Evolutionary conservation across 2,888 invertebrate species (phyloP), one percentile per base, ranked within the genome.

Genomic region (Catocala fraxini): DNA sequence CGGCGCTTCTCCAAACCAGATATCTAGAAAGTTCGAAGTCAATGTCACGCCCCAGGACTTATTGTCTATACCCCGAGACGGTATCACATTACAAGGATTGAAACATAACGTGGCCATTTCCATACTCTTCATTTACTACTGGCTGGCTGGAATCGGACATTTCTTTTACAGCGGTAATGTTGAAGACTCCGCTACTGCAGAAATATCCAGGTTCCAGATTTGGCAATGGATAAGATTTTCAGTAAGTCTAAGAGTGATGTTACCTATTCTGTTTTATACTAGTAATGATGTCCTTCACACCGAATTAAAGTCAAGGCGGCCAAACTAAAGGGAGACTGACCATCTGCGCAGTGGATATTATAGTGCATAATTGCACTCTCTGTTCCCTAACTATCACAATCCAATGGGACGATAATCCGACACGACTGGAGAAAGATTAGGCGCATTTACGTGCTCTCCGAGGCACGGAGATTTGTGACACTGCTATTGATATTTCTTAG

Each of bases 171-270:
- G 94, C 66, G 96, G 95, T 10, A 93, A 95, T 33, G 95, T 97
- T 34, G 97, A 97, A 82, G 97, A 97, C 82, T 96, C 96, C 0
- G 97, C 97, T 5, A 97, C 97, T 0, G 97, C 97, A 1, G 97
- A 97, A 86, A 97, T 97, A 80, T 96, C 96, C 0, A 91, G 97
- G 56, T 95, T 95, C 34, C 97, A 97, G 87, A 94, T 97, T 59
- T 97, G 97, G 97, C 97, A 97, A 84, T 97, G 97, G 96, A 95
- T 96, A 62, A 89, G 95, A 61, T 96, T 96, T 81, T 86, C 93
- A 75, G 95, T 95, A 80, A 87, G 89, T 83, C 25, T 55, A 6
- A 7, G 9, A 39, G 35, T 39, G 9, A 39, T 25, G 4, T 39
- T 56, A 25, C 47, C 6, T 12, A 15, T 10, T 15, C 13, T 47